Evolutionary conservation across 2,113 vertebrate genomes (phyloP), one percentile per base, ranked within the genome.

Genomic region (Sapayoa aenigma): DNA sequence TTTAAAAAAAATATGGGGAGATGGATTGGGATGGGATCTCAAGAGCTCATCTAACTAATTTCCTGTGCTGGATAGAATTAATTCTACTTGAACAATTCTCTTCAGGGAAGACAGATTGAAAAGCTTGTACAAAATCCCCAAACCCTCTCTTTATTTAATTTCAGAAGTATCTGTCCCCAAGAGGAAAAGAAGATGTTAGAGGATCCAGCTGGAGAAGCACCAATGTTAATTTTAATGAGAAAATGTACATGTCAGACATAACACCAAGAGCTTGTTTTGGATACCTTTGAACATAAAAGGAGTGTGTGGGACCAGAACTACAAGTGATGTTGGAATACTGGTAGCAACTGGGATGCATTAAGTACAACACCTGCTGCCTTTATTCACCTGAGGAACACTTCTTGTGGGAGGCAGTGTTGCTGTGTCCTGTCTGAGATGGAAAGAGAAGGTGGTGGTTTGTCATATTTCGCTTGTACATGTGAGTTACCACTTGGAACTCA

Each of bases 161-260:
- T 96, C 93, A 98, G 98, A 96, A 77, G 83, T 80, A 4, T 58
- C 91, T 52, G 55, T 76, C n/a, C 69, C 87, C 56, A 98, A 97
- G 93, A 98, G 66, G 87, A 98, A 93, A 95, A 96, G 96, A 96
- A 72, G 30, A 65, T 7, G 14, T 73, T 98, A 95, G 41, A 95
- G 63, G 56, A 95, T 47, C 69, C 77, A 56, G 41, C 3, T 21
- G 49, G 76, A 90, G 56, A 96, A 73, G 59, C 30, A 39, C 20
- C 46, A 7, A 41, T n/a, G 12, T 33, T 24, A 25, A 73, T 82
- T 81, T 76, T 68, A 79, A 59, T 35, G 52, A 49, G 42, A 80
- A 59, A 86, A 60, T 49, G 12, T 37, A 59, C 47, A 77, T 49
- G 39, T 81, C 63, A 59, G 52, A 81, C 27, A 46, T 56, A 28